Percentiles rank a stretch among this genome's conserved stretches.
Evolutionary conservation across 23 tunicate genomes (phyloP).

Genomic region (Oikopleura dioica): DNA sequence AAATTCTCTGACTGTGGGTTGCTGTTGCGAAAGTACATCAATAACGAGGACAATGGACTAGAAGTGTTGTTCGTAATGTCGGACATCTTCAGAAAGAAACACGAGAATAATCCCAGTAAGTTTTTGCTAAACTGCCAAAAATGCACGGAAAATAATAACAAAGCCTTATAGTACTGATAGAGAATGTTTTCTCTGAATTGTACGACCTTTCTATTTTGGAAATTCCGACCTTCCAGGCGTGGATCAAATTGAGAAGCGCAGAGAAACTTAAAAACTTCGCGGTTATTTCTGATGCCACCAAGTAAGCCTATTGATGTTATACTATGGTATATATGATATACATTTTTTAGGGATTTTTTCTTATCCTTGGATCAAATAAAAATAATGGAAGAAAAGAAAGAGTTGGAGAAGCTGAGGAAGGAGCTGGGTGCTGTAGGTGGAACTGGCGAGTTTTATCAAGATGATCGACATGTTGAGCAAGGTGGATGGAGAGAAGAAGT

Average conservation of each 20-base stretch:
- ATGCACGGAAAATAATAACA: not conserved
- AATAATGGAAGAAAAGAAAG: too few species aligned
- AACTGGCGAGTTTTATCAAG: too few species aligned
- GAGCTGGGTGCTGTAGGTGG: too few species aligned
- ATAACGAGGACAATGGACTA: not conserved
- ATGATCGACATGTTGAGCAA: too few species aligned
- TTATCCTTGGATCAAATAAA: too few species aligned
- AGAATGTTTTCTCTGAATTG: not conserved
- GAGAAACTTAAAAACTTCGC: not conserved
- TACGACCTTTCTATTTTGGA: not conserved
- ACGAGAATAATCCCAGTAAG: slow-evolving; percentile 11
- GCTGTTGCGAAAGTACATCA: not conserved
- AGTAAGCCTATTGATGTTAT: too few species aligned
- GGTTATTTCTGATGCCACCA: not conserved
- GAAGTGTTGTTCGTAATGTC: not conserved
- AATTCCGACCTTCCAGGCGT: not conserved
- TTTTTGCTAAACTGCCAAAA: not conserved
- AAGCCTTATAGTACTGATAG: not conserved
- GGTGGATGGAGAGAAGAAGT: too few species aligned
- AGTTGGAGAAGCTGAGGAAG: too few species aligned
- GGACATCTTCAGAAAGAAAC: not conserved
- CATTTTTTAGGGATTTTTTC: too few species aligned
- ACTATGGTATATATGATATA: too few species aligned
- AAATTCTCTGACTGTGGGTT: not conserved
- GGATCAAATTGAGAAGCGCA: not conserved